Evolutionary conservation across 2,888 invertebrate species (phyloP).

Genomic region (Hipparchia semele): DNA sequence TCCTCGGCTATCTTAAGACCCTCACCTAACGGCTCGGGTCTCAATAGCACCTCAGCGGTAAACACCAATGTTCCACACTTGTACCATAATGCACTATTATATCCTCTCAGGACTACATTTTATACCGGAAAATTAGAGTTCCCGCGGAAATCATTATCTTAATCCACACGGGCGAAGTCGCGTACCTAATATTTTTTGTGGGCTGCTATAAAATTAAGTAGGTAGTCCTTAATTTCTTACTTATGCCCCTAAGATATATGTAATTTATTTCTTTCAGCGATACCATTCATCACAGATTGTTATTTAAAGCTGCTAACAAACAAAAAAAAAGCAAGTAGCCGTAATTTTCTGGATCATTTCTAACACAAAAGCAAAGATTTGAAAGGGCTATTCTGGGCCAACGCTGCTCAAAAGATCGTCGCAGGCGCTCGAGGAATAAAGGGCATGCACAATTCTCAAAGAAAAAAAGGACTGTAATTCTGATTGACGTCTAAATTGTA

Average conservation of each 20-base stretch:
- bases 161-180: too few relatives aligned
- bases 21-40: too few relatives aligned
- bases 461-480: constrained; percentile 50
- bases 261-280: background rate
- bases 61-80: too few relatives aligned
- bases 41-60: too few relatives aligned
- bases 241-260: too few relatives aligned
- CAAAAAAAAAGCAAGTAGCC: constrained; percentile 48
- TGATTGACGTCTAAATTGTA: constrained; percentile 71
- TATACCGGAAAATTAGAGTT: too few relatives aligned
- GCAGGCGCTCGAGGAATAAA: constrained; percentile 53
- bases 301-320: constrained; percentile 10
- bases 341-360: constrained; percentile 70
- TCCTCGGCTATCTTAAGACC: too few relatives aligned
- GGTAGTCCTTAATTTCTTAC: background rate
- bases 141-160: too few relatives aligned
- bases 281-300: background rate
- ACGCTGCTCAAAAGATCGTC: constrained; percentile 49
- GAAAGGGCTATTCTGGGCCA: constrained; percentile 39
- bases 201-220: background rate
- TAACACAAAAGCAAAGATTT: constrained; percentile 53
- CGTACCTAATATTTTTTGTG: too few relatives aligned
- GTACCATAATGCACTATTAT: too few relatives aligned
- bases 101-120: too few relatives aligned
- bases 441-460: constrained; percentile 57